phyloP scores from a whole-genome alignment of 2,113 vertebrate genomes.

The Rallus limicola region DNA sequence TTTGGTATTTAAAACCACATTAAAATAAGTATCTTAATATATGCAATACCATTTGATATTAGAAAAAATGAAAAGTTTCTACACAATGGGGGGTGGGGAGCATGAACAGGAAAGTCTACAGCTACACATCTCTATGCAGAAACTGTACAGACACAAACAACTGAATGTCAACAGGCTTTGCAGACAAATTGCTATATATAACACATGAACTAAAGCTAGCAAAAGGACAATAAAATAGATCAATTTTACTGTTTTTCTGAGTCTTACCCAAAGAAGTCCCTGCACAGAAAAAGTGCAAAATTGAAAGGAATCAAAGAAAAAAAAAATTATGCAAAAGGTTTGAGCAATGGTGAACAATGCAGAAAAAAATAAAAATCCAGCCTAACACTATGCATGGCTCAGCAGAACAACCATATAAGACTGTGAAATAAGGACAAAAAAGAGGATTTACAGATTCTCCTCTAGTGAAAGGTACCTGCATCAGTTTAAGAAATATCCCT shows the following conservation, averaged over 20 bases:
- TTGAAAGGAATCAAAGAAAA: neutral
- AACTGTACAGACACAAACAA: neutral
- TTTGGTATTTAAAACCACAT: neutral
- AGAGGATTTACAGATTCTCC: neutral
- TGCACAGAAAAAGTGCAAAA: conserved; percentile 9
- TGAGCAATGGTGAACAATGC: neutral
- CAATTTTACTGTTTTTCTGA: neutral
- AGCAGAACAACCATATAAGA: neutral
- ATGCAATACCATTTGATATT: neutral
- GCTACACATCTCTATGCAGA: neutral
- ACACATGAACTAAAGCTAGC: neutral
- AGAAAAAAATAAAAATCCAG: neutral
- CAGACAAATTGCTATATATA: conserved; percentile 29
- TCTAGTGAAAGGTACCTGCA: neutral
- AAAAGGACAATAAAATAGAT: conserved; percentile 8
- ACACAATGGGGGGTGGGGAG: rapidly evolving
- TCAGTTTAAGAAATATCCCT: neutral
- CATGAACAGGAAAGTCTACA: neutral
- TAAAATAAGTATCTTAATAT: neutral
- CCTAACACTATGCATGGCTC: neutral
- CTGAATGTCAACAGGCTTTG: neutral
- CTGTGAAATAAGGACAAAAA: neutral
- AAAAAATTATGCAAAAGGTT: neutral
- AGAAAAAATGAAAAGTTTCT: neutral
- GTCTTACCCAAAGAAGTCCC: conserved; percentile 51